Base-by-base conservation (phyloP, 1,140 invertebrate species). In the Zaprionus tsacasi region DNA sequence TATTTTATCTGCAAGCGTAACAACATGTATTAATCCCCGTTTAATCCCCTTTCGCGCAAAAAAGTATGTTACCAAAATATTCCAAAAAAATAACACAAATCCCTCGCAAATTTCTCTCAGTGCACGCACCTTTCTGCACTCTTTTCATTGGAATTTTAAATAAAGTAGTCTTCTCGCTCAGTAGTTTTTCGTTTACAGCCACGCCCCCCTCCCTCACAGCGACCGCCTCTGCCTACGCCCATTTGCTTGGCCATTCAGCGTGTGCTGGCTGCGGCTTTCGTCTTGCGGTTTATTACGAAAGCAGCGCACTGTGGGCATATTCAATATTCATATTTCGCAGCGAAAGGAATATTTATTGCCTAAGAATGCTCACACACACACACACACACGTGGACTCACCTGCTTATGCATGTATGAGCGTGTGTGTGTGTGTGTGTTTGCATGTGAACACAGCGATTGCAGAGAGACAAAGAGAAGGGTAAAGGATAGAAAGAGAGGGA, bases 301-400 rank as follows among this genome's bases (percentile, higher is more conserved):
- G 40, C 74, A 69, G 40, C 78, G 63, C 43, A 69, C 75, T 74
- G 64, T 80, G 68, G 83, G 61, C 83, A 78, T 81, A 76, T 89
- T 81, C 83, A 88, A 88, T 88, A 88, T 88, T 88, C 83, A 88
- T 85, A 85, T 86, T 86, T 75, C 43, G 48, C 59, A 56, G 57
- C 58, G 65, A 71, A 78, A 71, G 60, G 61, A 77, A 80, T 82
- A 88, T 89, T 89, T 88, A 83, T 83, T 83, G 79, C 60, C 66
- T 73, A 59, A 45, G 65, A 54, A 70, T 30, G 15, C 40, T 45
- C 57, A 61, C 58, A 17, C 48, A 54, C 58, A 38, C 72, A 30
- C 68, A 60, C 12, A 35, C 64, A 36, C 35, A 64, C 45, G 66
- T 15, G 40, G 40, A 45, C 40, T 15, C 52, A 33, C 36, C 36